phyloP scores from a whole-genome alignment of 2,797 vertebrate species.

The Galago senegalensis region DNA sequence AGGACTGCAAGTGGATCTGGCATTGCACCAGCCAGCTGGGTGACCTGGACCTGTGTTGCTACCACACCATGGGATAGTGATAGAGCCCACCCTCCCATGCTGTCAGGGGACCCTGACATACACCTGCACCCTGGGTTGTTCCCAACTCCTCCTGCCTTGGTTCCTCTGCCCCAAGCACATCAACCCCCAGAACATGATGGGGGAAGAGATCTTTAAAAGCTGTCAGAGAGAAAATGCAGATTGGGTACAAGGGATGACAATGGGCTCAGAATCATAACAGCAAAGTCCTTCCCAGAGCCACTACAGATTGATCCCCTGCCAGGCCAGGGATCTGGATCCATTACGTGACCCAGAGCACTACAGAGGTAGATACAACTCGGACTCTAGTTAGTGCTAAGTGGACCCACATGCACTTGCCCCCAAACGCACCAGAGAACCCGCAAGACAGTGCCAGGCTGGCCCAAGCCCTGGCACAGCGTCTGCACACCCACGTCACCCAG shows the following conservation, averaged over 20 bases:
- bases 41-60: neutral
- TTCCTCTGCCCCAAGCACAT: neutral
- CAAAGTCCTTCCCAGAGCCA: neutral
- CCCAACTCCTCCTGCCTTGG: neutral
- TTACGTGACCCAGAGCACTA: too few species aligned
- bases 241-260: neutral
- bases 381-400: too few species aligned
- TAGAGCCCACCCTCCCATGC: accelerated
- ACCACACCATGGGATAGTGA: accelerated
- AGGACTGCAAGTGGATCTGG: accelerated
- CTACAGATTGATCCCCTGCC: too few species aligned
- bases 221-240: neutral
- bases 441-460: slow-evolving; percentile 89
- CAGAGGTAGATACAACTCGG: too few species aligned
- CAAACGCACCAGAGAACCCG: slow-evolving; percentile 91
- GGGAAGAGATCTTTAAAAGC: neutral
- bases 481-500: slow-evolving; percentile 90
- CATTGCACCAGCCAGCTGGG: accelerated
- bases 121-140: accelerated
- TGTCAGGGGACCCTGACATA: neutral
- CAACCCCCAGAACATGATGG: neutral
- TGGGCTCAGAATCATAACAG: neutral
- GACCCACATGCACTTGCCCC: too few species aligned
- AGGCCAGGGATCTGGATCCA: too few species aligned
- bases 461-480: slow-evolving; percentile 89